Percentiles rank a stretch among this genome's conserved stretches.
phyloP scores from a whole-genome alignment of 37 sponge, comb jelly and placozoan species.

The Ephydatia muelleri region DNA sequence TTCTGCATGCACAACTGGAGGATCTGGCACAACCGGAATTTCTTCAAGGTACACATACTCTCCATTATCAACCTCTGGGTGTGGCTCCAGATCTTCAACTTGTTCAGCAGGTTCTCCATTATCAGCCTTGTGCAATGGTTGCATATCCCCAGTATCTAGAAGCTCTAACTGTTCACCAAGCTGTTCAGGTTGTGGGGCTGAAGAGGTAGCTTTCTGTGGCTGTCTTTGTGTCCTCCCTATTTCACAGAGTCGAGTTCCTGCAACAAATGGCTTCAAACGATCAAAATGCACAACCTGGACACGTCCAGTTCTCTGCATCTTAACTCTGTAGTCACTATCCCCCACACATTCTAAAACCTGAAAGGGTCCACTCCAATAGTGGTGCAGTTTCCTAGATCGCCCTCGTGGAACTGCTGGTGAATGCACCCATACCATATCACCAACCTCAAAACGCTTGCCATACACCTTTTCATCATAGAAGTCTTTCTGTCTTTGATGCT shows the following conservation, averaged over 20 bases:
- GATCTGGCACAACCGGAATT: too few relatives aligned
- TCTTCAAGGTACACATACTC: too few relatives aligned
- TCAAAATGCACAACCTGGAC: conserved; percentile 52
- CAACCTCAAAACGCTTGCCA: conserved; percentile 43
- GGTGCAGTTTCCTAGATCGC: conserved; percentile 43
- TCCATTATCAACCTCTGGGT: too few relatives aligned
- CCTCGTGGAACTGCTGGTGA: conserved; percentile 37
- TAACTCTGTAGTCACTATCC: conserved; percentile 30
- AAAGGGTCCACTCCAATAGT: conserved; percentile 57
- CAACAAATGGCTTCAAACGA: conserved; percentile 46
- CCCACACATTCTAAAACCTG: conserved; percentile 26
- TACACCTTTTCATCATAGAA: conserved; percentile 28
- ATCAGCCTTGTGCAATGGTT: too few relatives aligned
- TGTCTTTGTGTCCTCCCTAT: neutral
- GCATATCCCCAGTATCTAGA: neutral
- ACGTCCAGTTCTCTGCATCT: neutral
- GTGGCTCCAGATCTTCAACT: too few relatives aligned
- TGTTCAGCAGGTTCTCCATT: too few relatives aligned
- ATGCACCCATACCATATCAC: conserved; percentile 55
- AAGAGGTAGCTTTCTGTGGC: neutral
- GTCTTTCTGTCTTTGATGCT: conserved; percentile 9
- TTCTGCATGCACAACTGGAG: too few relatives aligned
- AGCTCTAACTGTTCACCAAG: conserved; percentile 2
- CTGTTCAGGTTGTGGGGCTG: too few relatives aligned
- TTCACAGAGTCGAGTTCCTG: too few relatives aligned